These are phyloP conservation scores for Euphydryas editha DNA, from an alignment of 2,888 invertebrate species.

Conservation along the genomic window DNA sequence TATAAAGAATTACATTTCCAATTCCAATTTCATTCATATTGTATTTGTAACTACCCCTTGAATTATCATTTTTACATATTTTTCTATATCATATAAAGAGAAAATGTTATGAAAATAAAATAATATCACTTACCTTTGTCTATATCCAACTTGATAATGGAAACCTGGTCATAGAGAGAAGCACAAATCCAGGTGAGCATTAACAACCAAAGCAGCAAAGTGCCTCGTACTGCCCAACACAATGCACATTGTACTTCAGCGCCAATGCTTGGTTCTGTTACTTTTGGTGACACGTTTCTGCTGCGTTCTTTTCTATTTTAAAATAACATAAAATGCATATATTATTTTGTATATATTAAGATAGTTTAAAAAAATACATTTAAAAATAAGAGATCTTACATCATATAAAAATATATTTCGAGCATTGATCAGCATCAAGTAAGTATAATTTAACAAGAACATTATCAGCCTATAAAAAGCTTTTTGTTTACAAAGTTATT, in stretches of 20 bases:
- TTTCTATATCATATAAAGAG: background rate
- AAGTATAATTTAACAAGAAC: too few relatives aligned
- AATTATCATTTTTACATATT: too few relatives aligned
- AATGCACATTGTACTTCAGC: constrained; percentile 71
- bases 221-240: constrained; percentile 73
- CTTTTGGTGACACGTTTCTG: constrained; percentile 47
- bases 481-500: too few relatives aligned
- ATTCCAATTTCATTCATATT: too few relatives aligned
- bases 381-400: too few relatives aligned
- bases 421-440: too few relatives aligned
- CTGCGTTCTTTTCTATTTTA: constrained; percentile 67
- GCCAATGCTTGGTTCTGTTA: constrained; percentile 62
- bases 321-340: constrained; percentile 8
- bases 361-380: too few relatives aligned
- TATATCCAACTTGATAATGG: constrained; percentile 66
- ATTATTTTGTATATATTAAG: too few relatives aligned
- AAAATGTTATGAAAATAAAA: background rate
- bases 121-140: constrained; percentile 58
- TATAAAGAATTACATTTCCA: too few relatives aligned
- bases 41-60: too few relatives aligned
- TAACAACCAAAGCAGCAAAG: constrained; percentile 72
- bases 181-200: constrained; percentile 81
- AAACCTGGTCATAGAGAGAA: constrained; percentile 73
- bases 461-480: too few relatives aligned
- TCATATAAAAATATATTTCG: too few relatives aligned